phyloP scores from a whole-genome alignment of 2,797 vertebrate genomes.

The Sphenodon punctatus region DNA sequence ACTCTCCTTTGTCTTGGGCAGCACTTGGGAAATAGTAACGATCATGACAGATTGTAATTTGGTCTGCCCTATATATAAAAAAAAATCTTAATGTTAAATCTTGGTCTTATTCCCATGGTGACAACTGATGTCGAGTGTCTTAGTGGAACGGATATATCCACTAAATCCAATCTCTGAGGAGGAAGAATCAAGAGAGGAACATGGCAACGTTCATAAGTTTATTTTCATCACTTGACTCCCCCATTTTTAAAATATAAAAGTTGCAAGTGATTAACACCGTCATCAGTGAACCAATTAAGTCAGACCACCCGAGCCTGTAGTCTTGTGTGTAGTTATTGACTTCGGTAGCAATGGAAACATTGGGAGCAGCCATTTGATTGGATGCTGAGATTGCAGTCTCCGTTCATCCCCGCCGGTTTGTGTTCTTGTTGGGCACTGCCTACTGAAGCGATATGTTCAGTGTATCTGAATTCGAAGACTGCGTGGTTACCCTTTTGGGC shows the following conservation, averaged over 20 bases:
- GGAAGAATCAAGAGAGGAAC: background rate
- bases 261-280: background rate
- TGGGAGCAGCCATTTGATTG: background rate
- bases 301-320: background rate
- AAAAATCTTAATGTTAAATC: too few relatives aligned
- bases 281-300: too few relatives aligned
- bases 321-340: background rate
- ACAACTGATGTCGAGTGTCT: background rate
- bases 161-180: background rate
- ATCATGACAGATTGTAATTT: background rate
- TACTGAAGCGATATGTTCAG: background rate
- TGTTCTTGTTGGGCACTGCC: background rate
- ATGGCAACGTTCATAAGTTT: background rate
- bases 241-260: background rate
- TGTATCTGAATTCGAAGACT: background rate
- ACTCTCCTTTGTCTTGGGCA: background rate
- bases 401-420: too few relatives aligned
- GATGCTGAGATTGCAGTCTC: background rate
- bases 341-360: background rate
- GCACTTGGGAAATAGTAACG: background rate
- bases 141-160: too few relatives aligned
- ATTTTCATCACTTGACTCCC: background rate
- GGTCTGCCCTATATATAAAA: background rate
- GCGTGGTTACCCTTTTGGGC: background rate
- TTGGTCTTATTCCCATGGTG: background rate